phyloP scores from a whole-genome alignment of 2,888 invertebrate species.

The Panopea generosa region DNA sequence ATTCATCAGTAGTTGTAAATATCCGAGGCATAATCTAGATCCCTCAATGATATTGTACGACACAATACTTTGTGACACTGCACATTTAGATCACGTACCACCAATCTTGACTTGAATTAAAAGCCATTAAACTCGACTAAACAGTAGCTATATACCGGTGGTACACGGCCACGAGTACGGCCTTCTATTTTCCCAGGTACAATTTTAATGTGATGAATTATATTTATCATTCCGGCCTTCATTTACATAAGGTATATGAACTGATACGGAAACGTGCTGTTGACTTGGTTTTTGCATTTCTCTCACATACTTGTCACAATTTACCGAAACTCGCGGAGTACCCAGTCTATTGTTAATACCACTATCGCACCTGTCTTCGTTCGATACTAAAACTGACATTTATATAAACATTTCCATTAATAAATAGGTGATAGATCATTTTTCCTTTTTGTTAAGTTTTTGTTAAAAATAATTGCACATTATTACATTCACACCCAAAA shows the following conservation, averaged over 20 bases:
- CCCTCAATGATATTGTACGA: constrained; percentile 16
- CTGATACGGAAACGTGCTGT: constrained; percentile 45
- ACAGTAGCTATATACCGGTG: constrained; percentile 20
- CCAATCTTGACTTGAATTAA: constrained; percentile 16
- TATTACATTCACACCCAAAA: too few relatives aligned
- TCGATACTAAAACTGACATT: too few relatives aligned
- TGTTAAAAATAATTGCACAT: too few relatives aligned
- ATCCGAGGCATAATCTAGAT: constrained; percentile 35
- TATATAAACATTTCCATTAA: too few relatives aligned
- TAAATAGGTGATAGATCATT: too few relatives aligned
- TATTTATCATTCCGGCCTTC: constrained; percentile 14
- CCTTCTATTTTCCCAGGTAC: constrained; percentile 13
- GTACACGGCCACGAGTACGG: constrained; percentile 2
- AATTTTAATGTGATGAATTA: constrained; percentile 24
- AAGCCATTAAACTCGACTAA: constrained; percentile 9
- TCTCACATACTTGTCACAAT: constrained; percentile 50
- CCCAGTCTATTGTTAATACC: constrained; percentile 4
- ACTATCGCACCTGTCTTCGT: too few relatives aligned
- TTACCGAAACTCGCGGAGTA: constrained; percentile 4
- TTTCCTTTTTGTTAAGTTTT: too few relatives aligned
- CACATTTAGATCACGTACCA: constrained; percentile 36
- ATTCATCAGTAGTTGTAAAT: constrained; percentile 15
- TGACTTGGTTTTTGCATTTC: constrained; percentile 33
- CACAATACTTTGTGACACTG: constrained; percentile 33
- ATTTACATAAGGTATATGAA: constrained; percentile 41